Evolutionary conservation across 2,113 vertebrate species (phyloP).

Genomic region (Elephantulus edwardii): DNA sequence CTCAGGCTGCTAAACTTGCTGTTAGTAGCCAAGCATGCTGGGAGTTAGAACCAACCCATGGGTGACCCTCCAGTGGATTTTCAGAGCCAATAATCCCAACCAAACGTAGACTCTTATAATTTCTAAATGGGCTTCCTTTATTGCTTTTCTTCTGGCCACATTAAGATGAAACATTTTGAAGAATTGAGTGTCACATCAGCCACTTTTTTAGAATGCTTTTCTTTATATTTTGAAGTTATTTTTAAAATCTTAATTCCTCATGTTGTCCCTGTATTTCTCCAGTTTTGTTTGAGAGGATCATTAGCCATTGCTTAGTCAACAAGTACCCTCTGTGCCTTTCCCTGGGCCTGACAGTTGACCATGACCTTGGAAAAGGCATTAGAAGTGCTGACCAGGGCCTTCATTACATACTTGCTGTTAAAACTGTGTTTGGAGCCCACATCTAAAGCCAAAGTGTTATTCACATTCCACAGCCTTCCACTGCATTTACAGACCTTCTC

Average conservation of each 20-base stretch:
- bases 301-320: background rate
- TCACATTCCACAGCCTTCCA: background rate
- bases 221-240: conserved; percentile 67
- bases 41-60: too few species aligned
- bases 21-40: background rate
- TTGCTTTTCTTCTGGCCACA: background rate
- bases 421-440: background rate
- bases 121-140: background rate
- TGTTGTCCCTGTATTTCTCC: conserved; percentile 41
- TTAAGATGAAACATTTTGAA: background rate
- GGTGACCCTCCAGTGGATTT: too few species aligned
- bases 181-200: conserved; percentile 13
- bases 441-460: background rate
- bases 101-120: background rate
- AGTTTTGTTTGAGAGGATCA: background rate
- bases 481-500: background rate
- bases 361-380: background rate
- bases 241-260: conserved; percentile 23
- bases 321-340: background rate
- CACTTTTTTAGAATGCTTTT: conserved; percentile 71
- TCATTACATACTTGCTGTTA: background rate
- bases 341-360: background rate
- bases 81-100: too few species aligned
- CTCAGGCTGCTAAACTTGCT: background rate
- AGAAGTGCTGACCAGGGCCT: background rate